Conservation (phyloP, 2,888 invertebrate species). For the Thereva unica region DNA sequence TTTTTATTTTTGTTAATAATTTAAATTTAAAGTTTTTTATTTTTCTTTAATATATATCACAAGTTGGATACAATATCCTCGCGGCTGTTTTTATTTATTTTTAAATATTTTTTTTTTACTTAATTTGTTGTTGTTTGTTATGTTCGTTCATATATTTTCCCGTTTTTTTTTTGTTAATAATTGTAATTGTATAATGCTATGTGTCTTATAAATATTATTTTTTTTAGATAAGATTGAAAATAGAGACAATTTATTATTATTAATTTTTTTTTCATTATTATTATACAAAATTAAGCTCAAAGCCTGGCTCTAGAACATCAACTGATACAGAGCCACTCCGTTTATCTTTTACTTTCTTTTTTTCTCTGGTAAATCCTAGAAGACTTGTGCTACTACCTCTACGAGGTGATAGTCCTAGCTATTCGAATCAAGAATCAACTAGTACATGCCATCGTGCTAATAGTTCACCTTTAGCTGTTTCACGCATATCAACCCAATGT, state of each 20-base stretch:
- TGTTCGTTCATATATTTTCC: too few relatives aligned
- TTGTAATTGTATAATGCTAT: too few relatives aligned
- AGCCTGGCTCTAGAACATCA: conserved; percentile 43
- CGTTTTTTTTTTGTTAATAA: too few relatives aligned
- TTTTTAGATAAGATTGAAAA: too few relatives aligned
- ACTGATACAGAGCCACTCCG: conserved; percentile 41
- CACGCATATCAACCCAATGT: conserved; percentile 93
- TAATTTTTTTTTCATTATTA: conserved; percentile 18
- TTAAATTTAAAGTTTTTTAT: too few relatives aligned
- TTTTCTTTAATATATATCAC: too few relatives aligned
- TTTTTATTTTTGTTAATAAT: too few relatives aligned
- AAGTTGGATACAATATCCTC: too few relatives aligned
- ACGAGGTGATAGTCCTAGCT: conserved; percentile 54
- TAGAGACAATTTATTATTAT: neutral
- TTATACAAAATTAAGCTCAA: conserved; percentile 45
- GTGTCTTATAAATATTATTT: too few relatives aligned
- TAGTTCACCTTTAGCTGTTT: conserved; percentile 82
- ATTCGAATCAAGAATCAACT: conserved; percentile 71
- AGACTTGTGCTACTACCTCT: conserved; percentile 37
- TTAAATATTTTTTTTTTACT: too few relatives aligned
- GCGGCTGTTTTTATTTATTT: too few relatives aligned
- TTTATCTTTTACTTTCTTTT: conserved; percentile 40
- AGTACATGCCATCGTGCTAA: conserved; percentile 93
- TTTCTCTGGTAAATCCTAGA: conserved; percentile 36
- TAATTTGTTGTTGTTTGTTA: too few relatives aligned